These are phyloP conservation scores for Empidonax alnorum DNA, from an alignment of 2,113 vertebrate species.

Conservation along the genomic window DNA sequence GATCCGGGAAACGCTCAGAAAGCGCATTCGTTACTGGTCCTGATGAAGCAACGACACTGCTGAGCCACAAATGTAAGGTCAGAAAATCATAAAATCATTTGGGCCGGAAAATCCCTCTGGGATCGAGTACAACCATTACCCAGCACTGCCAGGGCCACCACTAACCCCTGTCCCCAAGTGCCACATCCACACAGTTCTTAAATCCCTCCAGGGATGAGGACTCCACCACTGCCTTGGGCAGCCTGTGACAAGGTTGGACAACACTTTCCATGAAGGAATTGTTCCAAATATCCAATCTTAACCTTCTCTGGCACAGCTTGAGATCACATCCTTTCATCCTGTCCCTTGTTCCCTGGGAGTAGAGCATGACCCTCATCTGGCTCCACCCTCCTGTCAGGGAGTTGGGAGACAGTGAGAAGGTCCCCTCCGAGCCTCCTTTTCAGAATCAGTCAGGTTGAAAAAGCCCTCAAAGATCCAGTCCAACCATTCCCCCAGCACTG, in stretches of 20 bases:
- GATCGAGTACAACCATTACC: fast-evolving
- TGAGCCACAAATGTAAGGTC: background rate
- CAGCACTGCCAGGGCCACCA: background rate
- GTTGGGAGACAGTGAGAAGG: background rate
- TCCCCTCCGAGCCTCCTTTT: background rate
- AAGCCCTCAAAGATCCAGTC: too few relatives aligned
- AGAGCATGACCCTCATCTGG: fast-evolving
- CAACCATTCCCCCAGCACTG: too few relatives aligned
- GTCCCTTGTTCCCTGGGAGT: background rate
- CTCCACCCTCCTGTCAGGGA: background rate
- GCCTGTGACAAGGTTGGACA: fast-evolving
- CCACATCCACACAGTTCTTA: fast-evolving
- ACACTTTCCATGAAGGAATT: background rate
- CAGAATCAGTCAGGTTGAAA: too few relatives aligned
- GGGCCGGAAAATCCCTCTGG: background rate
- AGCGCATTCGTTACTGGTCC: background rate
- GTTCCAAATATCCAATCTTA: background rate
- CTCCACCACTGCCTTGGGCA: background rate
- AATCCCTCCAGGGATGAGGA: background rate
- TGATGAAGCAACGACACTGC: background rate
- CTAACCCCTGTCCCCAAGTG: background rate
- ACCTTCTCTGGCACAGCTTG: fast-evolving
- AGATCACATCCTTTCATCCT: fast-evolving
- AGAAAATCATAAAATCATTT: background rate
- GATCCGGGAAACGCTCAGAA: background rate